Percentiles rank a stretch among this genome's conserved stretches.
Conservation (phyloP, 2,113 vertebrate genomes). For the Struthio camelus region DNA sequence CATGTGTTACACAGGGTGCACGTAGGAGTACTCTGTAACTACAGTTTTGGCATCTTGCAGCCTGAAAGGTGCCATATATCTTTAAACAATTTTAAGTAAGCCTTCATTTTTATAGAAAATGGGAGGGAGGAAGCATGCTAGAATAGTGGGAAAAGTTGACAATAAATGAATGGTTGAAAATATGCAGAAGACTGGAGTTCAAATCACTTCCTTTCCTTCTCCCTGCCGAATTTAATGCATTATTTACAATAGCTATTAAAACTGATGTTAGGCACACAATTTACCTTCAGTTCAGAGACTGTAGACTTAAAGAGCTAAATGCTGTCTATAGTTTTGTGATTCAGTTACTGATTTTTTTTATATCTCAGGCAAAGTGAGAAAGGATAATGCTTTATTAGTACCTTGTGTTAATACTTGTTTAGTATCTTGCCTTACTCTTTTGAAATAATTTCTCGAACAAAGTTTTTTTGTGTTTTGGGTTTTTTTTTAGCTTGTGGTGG, state of each 20-base stretch:
- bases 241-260: not conserved
- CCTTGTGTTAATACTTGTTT: not conserved
- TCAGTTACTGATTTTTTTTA: not conserved
- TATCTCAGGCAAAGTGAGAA: not conserved
- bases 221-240: not conserved
- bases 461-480: not conserved
- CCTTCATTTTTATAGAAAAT: not conserved
- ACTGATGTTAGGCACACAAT: not conserved
- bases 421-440: fast-evolving
- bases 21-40: not conserved
- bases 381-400: not conserved
- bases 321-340: not conserved
- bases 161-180: not conserved
- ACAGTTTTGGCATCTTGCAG: not conserved
- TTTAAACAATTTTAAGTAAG: not conserved
- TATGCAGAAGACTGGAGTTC: not conserved
- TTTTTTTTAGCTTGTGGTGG: not conserved
- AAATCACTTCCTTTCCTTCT: not conserved
- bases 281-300: not conserved
- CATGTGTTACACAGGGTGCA: fast-evolving
- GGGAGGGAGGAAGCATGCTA: not conserved
- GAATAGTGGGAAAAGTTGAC: not conserved
- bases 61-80: not conserved
- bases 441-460: not conserved
- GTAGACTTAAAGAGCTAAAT: not conserved